These are phyloP conservation scores for Danaus chrysippus DNA, from an alignment of 2,888 invertebrate species.

Conservation along the genomic window DNA sequence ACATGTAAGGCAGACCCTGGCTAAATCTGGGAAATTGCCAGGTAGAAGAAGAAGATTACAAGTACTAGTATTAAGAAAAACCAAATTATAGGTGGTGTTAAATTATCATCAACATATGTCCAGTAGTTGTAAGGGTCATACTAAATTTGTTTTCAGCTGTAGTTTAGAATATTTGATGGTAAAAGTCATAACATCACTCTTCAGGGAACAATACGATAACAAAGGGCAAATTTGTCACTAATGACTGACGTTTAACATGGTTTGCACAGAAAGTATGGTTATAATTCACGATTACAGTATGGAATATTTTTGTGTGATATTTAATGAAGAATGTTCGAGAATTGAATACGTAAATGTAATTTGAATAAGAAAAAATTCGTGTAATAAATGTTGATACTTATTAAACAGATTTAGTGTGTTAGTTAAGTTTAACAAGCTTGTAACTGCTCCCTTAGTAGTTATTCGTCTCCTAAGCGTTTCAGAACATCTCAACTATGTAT, in stretches of 20 bases:
- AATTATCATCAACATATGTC: background rate
- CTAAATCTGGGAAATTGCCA: too few relatives aligned
- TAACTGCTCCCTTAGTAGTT: background rate
- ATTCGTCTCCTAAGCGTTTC: constrained; percentile 1
- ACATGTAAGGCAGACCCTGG: too few relatives aligned
- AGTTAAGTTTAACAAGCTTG: background rate
- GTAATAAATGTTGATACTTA: background rate
- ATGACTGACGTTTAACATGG: constrained; percentile 18
- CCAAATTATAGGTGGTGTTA: too few relatives aligned
- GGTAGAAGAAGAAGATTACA: too few relatives aligned
- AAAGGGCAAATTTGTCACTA: constrained; percentile 16
- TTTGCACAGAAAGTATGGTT: constrained; percentile 15
- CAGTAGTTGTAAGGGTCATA: background rate
- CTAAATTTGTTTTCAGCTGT: constrained; percentile 11
- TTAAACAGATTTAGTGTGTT: background rate
- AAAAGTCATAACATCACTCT: constrained; percentile 22
- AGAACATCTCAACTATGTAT: background rate
- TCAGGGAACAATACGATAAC: constrained; percentile 15
- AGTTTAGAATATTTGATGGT: constrained; percentile 20
- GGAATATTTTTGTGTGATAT: too few relatives aligned
- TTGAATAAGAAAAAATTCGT: background rate
- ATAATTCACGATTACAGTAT: background rate
- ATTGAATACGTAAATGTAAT: background rate
- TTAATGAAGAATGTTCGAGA: too few relatives aligned
- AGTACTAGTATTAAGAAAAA: too few relatives aligned